phyloP scores from a whole-genome alignment of 2,797 vertebrate genomes.

The Dicrostonyx torquatus region DNA sequence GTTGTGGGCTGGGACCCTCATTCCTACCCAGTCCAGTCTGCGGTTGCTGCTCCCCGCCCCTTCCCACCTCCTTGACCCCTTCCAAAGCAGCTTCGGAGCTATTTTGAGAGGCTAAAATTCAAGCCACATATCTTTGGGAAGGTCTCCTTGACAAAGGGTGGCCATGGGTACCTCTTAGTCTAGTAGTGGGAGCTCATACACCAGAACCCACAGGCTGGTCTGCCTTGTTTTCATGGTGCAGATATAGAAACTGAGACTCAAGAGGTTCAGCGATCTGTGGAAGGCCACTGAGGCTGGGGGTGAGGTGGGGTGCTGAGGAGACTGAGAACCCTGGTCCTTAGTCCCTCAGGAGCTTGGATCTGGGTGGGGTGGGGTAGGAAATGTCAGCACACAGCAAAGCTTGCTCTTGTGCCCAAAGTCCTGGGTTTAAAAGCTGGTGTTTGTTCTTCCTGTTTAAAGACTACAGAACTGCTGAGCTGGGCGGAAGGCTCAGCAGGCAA shows the following conservation, averaged over 20 bases:
- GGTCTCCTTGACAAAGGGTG: not conserved
- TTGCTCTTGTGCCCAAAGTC: not conserved
- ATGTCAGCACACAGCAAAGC: not conserved
- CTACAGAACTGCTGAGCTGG: not conserved
- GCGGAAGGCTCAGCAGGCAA: not conserved
- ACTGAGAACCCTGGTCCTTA: not conserved
- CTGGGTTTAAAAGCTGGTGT: not conserved
- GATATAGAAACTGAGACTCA: not conserved
- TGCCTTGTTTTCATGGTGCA: not conserved
- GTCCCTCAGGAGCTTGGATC: not conserved
- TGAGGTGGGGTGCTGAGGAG: not conserved
- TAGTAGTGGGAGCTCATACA: not conserved
- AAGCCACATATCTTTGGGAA: not conserved
- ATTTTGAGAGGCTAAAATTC: not conserved
- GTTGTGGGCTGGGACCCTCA: rapidly evolving
- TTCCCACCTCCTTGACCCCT: rapidly evolving
- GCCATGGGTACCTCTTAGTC: not conserved
- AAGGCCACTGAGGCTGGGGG: not conserved
- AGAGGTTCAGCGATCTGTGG: not conserved
- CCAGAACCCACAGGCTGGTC: too few relatives aligned
- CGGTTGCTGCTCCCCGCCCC: not conserved
- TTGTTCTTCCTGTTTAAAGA: not conserved
- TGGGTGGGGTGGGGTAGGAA: not conserved
- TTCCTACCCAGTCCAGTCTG: not conserved
- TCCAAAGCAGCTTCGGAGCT: not conserved